Conservation (phyloP, 2,888 invertebrate genomes). For the Philereme vetulata region DNA sequence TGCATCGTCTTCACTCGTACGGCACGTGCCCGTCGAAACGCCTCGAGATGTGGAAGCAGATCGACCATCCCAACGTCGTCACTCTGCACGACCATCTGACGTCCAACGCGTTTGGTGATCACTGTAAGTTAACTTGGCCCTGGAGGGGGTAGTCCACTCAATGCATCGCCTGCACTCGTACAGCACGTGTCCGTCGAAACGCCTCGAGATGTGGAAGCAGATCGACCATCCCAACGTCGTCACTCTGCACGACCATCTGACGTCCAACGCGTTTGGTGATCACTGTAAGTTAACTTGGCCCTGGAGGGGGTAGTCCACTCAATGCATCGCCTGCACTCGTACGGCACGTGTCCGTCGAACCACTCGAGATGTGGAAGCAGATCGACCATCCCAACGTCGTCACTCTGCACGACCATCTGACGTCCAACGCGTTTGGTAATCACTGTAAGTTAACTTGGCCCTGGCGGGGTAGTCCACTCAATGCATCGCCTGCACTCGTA, state of each 20-base stretch:
- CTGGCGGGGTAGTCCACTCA: too few species aligned
- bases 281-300: slow-evolving; percentile 88
- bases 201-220: slow-evolving; percentile 98
- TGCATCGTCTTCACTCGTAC: slow-evolving; percentile 93
- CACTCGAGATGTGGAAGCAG: slow-evolving; percentile 98
- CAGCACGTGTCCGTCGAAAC: slow-evolving; percentile 92
- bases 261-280: slow-evolving; percentile 98
- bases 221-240: slow-evolving; percentile 97
- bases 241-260: slow-evolving; percentile 95
- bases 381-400: slow-evolving; percentile 97
- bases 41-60: slow-evolving; percentile 97
- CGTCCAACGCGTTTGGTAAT: slow-evolving; percentile 98
- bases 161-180: slow-evolving; percentile 93
- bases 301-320: too few species aligned
- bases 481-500: slow-evolving; percentile 93
- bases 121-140: slow-evolving; percentile 87
- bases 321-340: slow-evolving; percentile 94
- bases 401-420: slow-evolving; percentile 95
- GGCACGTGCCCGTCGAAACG: slow-evolving; percentile 93
- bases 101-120: slow-evolving; percentile 97
- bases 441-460: slow-evolving; percentile 88
- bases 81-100: slow-evolving; percentile 96
- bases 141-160: too few species aligned
- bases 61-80: slow-evolving; percentile 97
- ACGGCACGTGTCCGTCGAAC: slow-evolving; percentile 91